These are phyloP conservation scores for Diadema setosum DNA, from an alignment of 35 echinoderm and acorn worm genomes.

Conservation along the genomic window DNA sequence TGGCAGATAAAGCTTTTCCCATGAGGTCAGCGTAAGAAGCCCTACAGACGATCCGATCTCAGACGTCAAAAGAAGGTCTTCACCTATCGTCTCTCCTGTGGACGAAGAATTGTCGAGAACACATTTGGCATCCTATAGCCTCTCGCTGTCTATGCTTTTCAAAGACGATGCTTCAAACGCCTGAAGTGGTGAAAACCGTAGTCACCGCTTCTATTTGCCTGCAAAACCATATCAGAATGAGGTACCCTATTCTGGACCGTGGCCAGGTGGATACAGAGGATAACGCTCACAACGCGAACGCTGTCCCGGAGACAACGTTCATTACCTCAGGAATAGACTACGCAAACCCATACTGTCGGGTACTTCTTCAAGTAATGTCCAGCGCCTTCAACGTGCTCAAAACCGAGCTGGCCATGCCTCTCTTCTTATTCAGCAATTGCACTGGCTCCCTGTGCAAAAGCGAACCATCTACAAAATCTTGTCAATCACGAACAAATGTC, in stretches of 20 bases:
- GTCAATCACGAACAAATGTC: too few relatives aligned
- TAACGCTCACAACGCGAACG: constrained; percentile 23
- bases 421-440: too few relatives aligned
- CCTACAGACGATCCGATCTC: not conserved
- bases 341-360: too few relatives aligned
- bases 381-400: too few relatives aligned
- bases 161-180: not conserved
- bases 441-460: too few relatives aligned
- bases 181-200: not conserved
- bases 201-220: constrained; percentile 32
- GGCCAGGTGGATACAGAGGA: not conserved
- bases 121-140: constrained; percentile 35
- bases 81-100: constrained; percentile 44
- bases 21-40: not conserved
- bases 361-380: too few relatives aligned
- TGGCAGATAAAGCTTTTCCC: constrained; percentile 40
- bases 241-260: not conserved
- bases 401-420: too few relatives aligned
- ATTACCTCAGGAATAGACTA: too few relatives aligned
- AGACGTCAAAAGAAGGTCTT: not conserved
- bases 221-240: constrained; percentile 46
- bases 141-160: not conserved
- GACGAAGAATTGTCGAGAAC: constrained; percentile 37
- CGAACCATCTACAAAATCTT: too few relatives aligned
- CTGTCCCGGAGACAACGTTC: not conserved